A percentile compares a stretch with the other conserved stretches of the same genome.
phyloP scores from a whole-genome alignment of 2,797 vertebrate genomes.

The Eulemur mongoz region DNA sequence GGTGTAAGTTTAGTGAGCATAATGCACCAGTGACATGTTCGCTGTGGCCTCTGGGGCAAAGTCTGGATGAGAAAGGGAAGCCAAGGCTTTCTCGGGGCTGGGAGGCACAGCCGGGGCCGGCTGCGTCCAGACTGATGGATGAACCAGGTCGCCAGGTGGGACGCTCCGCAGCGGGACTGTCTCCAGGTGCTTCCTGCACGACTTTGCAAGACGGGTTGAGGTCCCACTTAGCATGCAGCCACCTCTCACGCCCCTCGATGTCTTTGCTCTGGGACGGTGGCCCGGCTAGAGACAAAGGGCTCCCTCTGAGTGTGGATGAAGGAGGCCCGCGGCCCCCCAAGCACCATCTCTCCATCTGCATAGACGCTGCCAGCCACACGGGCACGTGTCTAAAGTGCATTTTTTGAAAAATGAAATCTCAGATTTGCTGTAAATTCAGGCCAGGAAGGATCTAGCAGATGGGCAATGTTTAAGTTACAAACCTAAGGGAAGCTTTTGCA shows the following conservation, averaged over 20 bases:
- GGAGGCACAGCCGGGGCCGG: not conserved
- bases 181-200: not conserved
- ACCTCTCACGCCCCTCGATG: not conserved
- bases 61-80: not conserved
- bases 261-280: not conserved
- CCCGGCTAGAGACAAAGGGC: not conserved
- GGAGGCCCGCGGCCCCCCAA: fast-evolving
- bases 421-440: constrained; percentile 83
- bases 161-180: fast-evolving
- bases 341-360: not conserved
- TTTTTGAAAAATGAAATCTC: constrained; percentile 77
- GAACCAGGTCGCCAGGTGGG: not conserved
- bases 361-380: constrained; percentile 40
- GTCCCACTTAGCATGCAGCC: not conserved
- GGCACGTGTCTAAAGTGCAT: not conserved
- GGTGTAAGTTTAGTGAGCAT: not conserved
- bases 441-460: constrained; percentile 82
- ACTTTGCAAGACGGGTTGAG: not conserved
- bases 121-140: not conserved
- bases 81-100: not conserved
- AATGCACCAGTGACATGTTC: not conserved
- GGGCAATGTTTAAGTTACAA: constrained; percentile 85
- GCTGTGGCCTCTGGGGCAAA: not conserved
- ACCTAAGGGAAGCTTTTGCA: constrained; percentile 85
- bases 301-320: fast-evolving